Base-by-base conservation (phyloP, 2,797 vertebrate genomes). In the Acanthurus lineatus region DNA sequence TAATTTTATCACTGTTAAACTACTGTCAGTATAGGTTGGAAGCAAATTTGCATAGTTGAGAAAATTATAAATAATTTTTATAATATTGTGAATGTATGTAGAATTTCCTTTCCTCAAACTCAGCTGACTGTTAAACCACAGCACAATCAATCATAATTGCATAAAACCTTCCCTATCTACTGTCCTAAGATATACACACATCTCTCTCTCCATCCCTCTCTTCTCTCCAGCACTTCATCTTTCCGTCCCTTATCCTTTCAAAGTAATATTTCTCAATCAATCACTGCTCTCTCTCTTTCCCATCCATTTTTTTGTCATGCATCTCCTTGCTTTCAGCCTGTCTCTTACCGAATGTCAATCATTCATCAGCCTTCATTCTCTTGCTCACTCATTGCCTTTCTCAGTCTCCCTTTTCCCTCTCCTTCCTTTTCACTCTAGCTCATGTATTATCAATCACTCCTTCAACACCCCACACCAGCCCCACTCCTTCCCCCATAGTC, bases 271-370 rank as follows among this genome's bases (percentile, higher is more conserved):
- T 63, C 47, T 69, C 70, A 52, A 80, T 91, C 85, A 73, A 81
- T 89, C 85, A 82, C 54, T 69, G 19, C 47, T 56, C 69, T 67
- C n/a, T 62, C 35, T 86, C 64, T 77, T 76, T 76, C 88, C 58
- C 32, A 5, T 73, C 9, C 56, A 72, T 73, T 66, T 75, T 54
- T 71, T 65, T 9, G 60, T 72, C 71, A 79, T 83, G 56, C 71
- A 48, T 79, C 88, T 88, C 77, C 73, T 58, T 45, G 56, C 68
- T 85, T 83, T 88, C 81, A 81, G 70, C 76, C 73, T 54, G 44
- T 73, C 86, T 78, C 64, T 45, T 32, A 51, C 40, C 60, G 69
- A 69, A 85, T 73, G 81, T 82, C 87, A 88, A 86, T 90, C 87
- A 85, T 77, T 89, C 87, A 84, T 73, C 68, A 54, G 60, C 67